Base-by-base conservation (phyloP, 2,797 vertebrate species). In the Erethizon dorsatum region DNA sequence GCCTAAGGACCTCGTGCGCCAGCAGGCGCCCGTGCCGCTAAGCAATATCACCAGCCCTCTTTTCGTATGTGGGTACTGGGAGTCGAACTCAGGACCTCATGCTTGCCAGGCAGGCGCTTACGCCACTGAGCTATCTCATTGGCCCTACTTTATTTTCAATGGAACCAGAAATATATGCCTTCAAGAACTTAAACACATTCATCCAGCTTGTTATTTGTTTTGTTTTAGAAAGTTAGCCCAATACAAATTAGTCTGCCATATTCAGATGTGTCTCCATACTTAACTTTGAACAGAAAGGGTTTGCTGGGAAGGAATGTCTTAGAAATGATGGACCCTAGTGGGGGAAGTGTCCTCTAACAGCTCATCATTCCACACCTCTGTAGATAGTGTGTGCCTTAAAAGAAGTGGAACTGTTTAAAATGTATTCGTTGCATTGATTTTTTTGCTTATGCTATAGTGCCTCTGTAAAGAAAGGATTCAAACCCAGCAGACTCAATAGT, bases 361-460 rank as follows among this genome's bases (percentile, higher is more conserved):
- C 0, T 33, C 11, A 0, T 28, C 20, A 41, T 7, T 61, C 9
- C 15, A 4, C 22, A 33, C 13, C 12, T 28, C 50, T 3, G 17
- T 37, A 86, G 8, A 52, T 3, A 75, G 1, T 54, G 41, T 9
- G 4, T 52, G 14, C 26, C 26, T 79, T 88, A 84, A 63, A 63
- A 88, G 45, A 71, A 65, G 1, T 57, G 41, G 28, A 77, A 86
- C 9, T 90, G 54, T 73, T 78, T 54, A 37, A 2, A 57, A 2
- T 13, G 17, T 47, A 86, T 67, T 67, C 65, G 33, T 75, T 31
- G 73, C 15, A 7, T 83, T 87, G n/a, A 59, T n/a, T 6, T 7
- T 54, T n/a, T 67, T 86, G 24, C 18, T 45, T 77, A 59, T 75
- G 5, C 13, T 50, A 26, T 65, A 57, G 11, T 83, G 10, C 28